These are phyloP conservation scores for Mycetomoellerius zeteki DNA, from an alignment of 1,140 invertebrate species.

Conservation along the genomic window DNA sequence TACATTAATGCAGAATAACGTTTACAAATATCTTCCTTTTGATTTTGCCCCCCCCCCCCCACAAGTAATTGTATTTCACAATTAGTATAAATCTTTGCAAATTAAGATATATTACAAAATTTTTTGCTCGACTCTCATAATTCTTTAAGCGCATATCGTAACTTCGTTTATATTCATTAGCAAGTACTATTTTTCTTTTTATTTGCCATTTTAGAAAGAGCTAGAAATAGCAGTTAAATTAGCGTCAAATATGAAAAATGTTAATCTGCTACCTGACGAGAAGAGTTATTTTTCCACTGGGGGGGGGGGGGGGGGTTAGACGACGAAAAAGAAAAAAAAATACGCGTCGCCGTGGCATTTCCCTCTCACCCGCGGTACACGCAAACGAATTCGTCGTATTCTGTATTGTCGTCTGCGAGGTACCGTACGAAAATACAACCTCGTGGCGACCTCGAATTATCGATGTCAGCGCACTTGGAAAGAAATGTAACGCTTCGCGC, in stretches of 20 bases:
- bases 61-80: not conserved
- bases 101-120: not conserved
- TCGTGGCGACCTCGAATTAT: conserved; percentile 21
- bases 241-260: not conserved
- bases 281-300: not conserved
- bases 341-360: not conserved
- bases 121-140: not conserved
- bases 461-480: not conserved
- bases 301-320: too few relatives aligned
- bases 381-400: not conserved
- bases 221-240: not conserved
- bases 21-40: not conserved
- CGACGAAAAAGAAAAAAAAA: not conserved
- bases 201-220: not conserved
- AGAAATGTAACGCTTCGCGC: conserved; percentile 3
- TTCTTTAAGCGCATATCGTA: not conserved
- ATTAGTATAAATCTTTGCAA: not conserved
- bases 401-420: too few relatives aligned
- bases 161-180: not conserved
- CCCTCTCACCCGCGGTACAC: not conserved
- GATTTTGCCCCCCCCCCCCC: too few relatives aligned
- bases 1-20: not conserved
- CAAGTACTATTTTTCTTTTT: not conserved
- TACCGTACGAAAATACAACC: not conserved
- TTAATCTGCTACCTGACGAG: not conserved